Base-by-base conservation (phyloP, 2,888 invertebrate species). In the Erebia ligea region DNA sequence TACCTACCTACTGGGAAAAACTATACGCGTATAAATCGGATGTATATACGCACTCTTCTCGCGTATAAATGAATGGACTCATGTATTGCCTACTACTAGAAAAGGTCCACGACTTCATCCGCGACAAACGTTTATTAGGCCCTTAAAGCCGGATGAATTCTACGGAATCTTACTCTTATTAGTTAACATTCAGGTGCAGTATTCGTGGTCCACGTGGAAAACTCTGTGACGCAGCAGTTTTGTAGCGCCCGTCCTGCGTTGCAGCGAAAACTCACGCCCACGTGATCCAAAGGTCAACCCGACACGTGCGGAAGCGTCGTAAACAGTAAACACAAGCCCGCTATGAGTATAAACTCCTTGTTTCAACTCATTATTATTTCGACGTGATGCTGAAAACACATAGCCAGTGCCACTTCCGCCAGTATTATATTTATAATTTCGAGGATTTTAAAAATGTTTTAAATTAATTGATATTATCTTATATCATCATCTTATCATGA, bases 181-280 rank as follows among this genome's bases (percentile, higher is more conserved):
- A 21, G 25, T 21, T 56, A 21, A 61, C 40, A 45, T 61, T 61
- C 45, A 42, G 45, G n/a, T 42, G 45, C 61, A 45, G 10, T 42
- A 17, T 5, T 59, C n/a, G 45, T 40, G 17, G 19, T 56, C 59
- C 64, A 75, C 76, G 77, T 79, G 78, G 77, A 80, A 81, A 81
- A 80, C 74, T 81, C 61, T 64, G 73, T 85, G 85, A 84, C 85
- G 82, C 82, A 79, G 80, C 74, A 73, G 76, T 79, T 54, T 82
- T 83, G 80, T 82, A 79, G 82, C 79, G 81, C 78, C 78, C 79
- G 80, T 78, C 78, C 79, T 78, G 80, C 80, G 79, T 79, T 81
- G 81, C 83, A 81, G 76, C 80, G 83, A 82, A 86, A 85, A 84
- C 78, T 77, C 62, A 77, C 78, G 71, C 76, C 82, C 84, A 85